A percentile compares a stretch with the other conserved stretches of the same genome.
Evolutionary conservation across 2,113 vertebrate species (phyloP).

Genomic region (Periophthalmodon schlosseri): DNA sequence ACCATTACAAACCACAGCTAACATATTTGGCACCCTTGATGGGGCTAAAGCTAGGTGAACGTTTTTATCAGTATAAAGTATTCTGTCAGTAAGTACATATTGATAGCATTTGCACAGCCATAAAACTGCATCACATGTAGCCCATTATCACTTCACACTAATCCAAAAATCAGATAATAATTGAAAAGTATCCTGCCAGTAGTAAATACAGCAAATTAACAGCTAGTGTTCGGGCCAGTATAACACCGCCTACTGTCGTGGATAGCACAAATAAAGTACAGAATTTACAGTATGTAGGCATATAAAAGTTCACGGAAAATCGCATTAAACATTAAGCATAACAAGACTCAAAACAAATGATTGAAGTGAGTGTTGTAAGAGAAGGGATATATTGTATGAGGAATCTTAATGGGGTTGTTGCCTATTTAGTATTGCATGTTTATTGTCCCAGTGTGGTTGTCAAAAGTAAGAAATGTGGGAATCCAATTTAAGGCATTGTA

Average conservation of each 20-base stretch:
- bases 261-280: constrained; percentile 15
- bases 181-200: constrained; percentile 69
- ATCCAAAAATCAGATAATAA: constrained; percentile 79
- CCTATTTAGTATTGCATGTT: constrained; percentile 26
- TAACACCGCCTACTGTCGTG: constrained; percentile 64
- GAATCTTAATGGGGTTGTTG: constrained; percentile 42
- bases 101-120: constrained; percentile 47
- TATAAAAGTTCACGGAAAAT: constrained; percentile 17
- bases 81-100: background rate
- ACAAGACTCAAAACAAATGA: constrained; percentile 11
- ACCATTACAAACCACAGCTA: constrained; percentile 31
- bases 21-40: constrained; percentile 33
- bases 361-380: constrained; percentile 23
- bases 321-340: constrained; percentile 16
- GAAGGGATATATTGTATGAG: constrained; percentile 39
- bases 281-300: constrained; percentile 11
- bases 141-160: constrained; percentile 61
- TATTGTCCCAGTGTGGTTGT: constrained; percentile 27
- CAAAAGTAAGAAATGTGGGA: constrained; percentile 31
- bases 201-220: constrained; percentile 74
- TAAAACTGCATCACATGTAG: constrained; percentile 54
- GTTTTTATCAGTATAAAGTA: background rate
- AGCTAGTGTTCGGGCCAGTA: constrained; percentile 65
- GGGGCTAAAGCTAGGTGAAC: constrained; percentile 1
- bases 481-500: constrained; percentile 28